Evolutionary conservation across 2,113 vertebrate species (phyloP).

Genomic region (Uropsilus gracilis): DNA sequence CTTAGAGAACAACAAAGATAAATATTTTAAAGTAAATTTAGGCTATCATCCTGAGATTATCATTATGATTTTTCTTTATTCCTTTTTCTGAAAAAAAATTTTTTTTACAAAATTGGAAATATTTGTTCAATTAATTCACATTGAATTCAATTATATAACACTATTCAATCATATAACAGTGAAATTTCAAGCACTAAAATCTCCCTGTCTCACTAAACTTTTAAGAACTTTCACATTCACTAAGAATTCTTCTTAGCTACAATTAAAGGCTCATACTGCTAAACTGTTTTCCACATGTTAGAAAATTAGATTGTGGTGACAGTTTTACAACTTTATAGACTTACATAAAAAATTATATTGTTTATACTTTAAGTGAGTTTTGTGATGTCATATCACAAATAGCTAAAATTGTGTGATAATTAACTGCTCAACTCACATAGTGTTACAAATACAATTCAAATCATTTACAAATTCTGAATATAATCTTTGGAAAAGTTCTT

Average conservation of each 20-base stretch:
- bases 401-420: background rate
- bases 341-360: background rate
- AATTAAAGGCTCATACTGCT: background rate
- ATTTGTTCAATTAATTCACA: conserved; percentile 34
- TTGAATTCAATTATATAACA: too few relatives aligned
- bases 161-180: background rate
- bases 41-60: background rate
- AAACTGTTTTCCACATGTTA: background rate
- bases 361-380: background rate
- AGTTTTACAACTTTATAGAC: background rate
- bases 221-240: background rate
- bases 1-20: background rate
- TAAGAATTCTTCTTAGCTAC: conserved; percentile 38
- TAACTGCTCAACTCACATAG: background rate
- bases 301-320: background rate
- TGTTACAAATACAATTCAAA: background rate
- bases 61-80: background rate
- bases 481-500: background rate
- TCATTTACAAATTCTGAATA: conserved; percentile 20
- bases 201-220: background rate
- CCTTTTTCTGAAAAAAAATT: background rate
- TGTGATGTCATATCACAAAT: background rate
- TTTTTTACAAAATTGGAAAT: background rate
- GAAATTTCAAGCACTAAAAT: too few relatives aligned
- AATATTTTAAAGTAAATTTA: background rate